A percentile compares a stretch with the other conserved stretches of the same genome.
These are phyloP conservation scores for Stichodactyla mertensii DNA, from an alignment of 64 coral and sea anemone genomes.

Conservation along the genomic window DNA sequence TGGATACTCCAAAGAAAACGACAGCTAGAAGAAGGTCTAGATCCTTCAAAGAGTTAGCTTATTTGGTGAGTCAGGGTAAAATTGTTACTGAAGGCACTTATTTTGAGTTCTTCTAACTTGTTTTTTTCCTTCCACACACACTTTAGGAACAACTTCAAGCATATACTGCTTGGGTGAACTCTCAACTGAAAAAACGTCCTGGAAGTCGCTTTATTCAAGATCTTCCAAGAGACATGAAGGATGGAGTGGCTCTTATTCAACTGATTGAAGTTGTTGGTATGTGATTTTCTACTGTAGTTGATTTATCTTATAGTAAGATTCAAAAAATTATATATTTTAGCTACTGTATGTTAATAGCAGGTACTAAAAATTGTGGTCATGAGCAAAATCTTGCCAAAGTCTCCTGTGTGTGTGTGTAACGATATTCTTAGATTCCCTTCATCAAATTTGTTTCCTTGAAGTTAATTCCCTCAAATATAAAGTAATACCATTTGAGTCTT, in stretches of 20 bases:
- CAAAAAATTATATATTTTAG: not conserved
- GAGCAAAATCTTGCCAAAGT: not conserved
- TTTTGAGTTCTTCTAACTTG: not conserved
- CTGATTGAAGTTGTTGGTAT: conserved; percentile 92
- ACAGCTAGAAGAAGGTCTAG: not conserved
- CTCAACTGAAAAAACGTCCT: conserved; percentile 87
- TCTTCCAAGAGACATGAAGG: conserved; percentile 80
- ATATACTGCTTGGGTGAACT: conserved; percentile 88
- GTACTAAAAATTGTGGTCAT: not conserved
- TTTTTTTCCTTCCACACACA: not conserved
- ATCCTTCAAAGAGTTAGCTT: not conserved
- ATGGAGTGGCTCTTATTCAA: conserved; percentile 93
- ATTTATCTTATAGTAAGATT: too few relatives aligned
- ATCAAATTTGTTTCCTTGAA: not conserved
- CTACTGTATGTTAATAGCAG: not conserved
- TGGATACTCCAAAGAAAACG: conserved; percentile 1
- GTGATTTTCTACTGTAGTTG: conserved; percentile 1
- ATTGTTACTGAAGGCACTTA: not conserved
- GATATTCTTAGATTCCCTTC: not conserved
- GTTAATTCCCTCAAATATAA: not conserved
- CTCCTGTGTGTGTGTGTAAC: not conserved
- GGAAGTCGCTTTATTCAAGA: conserved; percentile 76
- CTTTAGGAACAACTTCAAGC: conserved; percentile 34
- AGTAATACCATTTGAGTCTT: not conserved
- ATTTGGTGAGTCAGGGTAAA: not conserved